Evolutionary conservation across 2,888 invertebrate species (phyloP).

Genomic region (Lasioglossum leucozonium): DNA sequence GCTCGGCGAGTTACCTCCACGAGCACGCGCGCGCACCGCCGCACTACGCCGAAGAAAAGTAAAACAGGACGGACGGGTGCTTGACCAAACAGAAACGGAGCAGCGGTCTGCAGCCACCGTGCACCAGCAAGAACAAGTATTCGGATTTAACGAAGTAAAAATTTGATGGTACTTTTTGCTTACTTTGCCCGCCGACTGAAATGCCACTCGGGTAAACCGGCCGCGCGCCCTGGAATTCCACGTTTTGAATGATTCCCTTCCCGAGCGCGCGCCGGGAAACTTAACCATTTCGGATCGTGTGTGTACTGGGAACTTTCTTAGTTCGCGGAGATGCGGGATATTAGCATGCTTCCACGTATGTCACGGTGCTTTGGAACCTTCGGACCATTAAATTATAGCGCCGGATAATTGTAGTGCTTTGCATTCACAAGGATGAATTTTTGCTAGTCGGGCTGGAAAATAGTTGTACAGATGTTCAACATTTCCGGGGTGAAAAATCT

Average conservation of each 20-base stretch:
- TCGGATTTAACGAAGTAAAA: slow-evolving; percentile 49
- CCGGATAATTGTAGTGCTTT: too few species aligned
- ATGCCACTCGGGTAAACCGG: slow-evolving; percentile 7
- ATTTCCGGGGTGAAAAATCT: not conserved
- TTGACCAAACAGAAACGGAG: slow-evolving; percentile 51
- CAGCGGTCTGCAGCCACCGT: slow-evolving; percentile 7
- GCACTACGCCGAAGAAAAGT: slow-evolving; percentile 13
- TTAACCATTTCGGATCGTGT: not conserved
- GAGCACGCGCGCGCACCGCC: not conserved
- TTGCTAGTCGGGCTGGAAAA: too few species aligned
- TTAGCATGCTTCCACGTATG: not conserved
- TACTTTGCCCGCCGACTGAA: slow-evolving; percentile 8
- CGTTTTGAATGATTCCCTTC: not conserved
- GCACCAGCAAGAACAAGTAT: slow-evolving; percentile 26
- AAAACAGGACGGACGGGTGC: slow-evolving; percentile 48
- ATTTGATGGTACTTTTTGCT: slow-evolving; percentile 36
- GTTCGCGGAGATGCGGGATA: not conserved
- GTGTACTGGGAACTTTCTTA: not conserved
- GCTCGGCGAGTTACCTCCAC: slow-evolving; percentile 43
- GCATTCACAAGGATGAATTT: too few species aligned
- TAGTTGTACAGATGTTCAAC: not conserved
- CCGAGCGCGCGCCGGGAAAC: not conserved
- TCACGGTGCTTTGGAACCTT: not conserved
- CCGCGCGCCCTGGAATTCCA: not conserved
- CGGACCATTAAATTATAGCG: not conserved